Conservation (phyloP, 2,113 vertebrate genomes). For the Epinephelus cyanopodus region DNA sequence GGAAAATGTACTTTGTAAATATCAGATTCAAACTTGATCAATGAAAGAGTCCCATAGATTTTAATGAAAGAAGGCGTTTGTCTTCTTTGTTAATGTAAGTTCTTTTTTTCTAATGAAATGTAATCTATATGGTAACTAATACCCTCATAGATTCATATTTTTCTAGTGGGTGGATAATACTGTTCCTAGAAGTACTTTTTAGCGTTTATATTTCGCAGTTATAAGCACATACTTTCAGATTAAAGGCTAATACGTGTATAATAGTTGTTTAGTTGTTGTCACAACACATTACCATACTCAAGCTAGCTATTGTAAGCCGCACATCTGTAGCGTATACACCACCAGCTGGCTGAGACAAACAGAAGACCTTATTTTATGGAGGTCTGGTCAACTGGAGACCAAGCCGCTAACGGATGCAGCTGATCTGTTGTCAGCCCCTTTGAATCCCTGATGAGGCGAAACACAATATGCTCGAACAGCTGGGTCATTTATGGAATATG, state of each 20-base stretch:
- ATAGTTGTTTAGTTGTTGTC: conserved; percentile 26
- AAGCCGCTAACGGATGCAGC: conserved; percentile 46
- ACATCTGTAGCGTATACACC: conserved; percentile 52
- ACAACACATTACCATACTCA: conserved; percentile 22
- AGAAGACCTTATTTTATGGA: conserved; percentile 35
- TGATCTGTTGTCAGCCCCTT: conserved; percentile 69
- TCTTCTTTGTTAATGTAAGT: not conserved
- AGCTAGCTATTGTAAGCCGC: conserved; percentile 1
- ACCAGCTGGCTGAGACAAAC: conserved; percentile 53
- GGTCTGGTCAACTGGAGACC: conserved; percentile 64
- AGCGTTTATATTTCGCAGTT: not conserved
- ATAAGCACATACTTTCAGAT: not conserved
- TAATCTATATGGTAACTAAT: not conserved
- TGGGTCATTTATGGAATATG: conserved; percentile 77
- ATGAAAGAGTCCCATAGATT: not conserved
- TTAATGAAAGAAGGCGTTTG: not conserved
- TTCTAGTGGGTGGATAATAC: not conserved
- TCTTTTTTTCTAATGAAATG: not conserved
- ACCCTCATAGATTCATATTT: not conserved
- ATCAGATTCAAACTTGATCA: conserved; percentile 33
- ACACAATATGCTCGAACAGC: conserved; percentile 77
- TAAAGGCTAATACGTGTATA: not conserved
- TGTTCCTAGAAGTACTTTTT: not conserved
- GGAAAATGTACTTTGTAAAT: conserved; percentile 52
- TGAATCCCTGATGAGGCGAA: conserved; percentile 73